Percentiles rank a stretch among this genome's conserved stretches.
Conservation (phyloP, 1,140 invertebrate genomes). For the Heliconius hewitsoni region DNA sequence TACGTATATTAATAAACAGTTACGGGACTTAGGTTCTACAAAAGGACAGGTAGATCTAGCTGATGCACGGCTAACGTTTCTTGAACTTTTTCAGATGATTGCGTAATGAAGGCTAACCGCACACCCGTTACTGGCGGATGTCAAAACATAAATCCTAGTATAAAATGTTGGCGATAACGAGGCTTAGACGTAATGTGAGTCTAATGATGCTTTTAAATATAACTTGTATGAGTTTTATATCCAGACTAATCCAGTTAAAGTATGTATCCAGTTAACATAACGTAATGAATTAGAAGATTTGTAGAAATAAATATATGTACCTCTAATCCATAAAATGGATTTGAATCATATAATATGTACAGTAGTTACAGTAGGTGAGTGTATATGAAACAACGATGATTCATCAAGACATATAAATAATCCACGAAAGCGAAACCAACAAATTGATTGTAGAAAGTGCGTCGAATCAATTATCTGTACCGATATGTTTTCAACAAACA, state of each 20-base stretch:
- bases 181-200: neutral
- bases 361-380: neutral
- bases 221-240: neutral
- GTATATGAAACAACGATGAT: conserved; percentile 27
- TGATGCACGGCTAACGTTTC: conserved; percentile 37
- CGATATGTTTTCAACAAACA: conserved; percentile 38
- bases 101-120: conserved; percentile 39
- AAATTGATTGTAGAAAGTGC: conserved; percentile 69
- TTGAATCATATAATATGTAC: neutral
- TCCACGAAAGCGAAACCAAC: conserved; percentile 67
- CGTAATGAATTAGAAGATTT: neutral
- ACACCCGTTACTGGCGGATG: conserved; percentile 38
- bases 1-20: conserved; percentile 40
- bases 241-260: neutral
- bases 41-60: conserved; percentile 34
- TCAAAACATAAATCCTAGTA: conserved; percentile 31
- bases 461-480: conserved; percentile 57
- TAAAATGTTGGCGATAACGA: conserved; percentile 24
- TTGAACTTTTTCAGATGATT: conserved; percentile 42
- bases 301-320: neutral
- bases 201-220: conserved; percentile 6
- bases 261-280: neutral
- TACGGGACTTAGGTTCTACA: conserved; percentile 34
- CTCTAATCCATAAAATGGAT: neutral
- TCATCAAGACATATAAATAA: conserved; percentile 37